Evolutionary conservation across 2,797 vertebrate species (phyloP), one percentile per base, ranked within the genome.

Genomic region (Clarias laeviceps): DNA sequence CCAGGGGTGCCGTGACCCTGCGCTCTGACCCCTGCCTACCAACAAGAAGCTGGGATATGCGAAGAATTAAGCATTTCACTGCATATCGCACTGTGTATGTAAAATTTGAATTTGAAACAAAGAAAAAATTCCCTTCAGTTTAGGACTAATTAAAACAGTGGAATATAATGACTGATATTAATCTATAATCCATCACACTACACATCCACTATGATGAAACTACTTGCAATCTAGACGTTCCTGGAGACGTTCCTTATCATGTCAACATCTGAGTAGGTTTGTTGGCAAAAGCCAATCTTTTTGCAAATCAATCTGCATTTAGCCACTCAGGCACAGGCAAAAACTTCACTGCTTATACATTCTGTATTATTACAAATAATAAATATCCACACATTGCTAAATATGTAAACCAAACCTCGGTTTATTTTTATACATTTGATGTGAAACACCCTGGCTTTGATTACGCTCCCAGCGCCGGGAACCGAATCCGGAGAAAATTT

Each of bases 401-500:
- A 11, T 14, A 17, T 45, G 37, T 14, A 72, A 72, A n/a, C 6
- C 40, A 17, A 14, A 27, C 40, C 17, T 15, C n/a, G 3, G 45
- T 27, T 74, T 76, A 56, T 76, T 56, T 74, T 27, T 74, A 76
- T 18, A 20, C 27, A 3, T 76, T 56, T 32, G 50, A 32, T 76
- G 17, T 56, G 0, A 56, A 74, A 54, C 20, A 32, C 29, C 50
- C 9, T 15, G 34, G 27, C 29, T 72, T 72, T 40, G 69, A 45
- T 40, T 54, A 45, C 45, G 18, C 45, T 56, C 24, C n/a, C 7
- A 74, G 40, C 15, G n/a, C 27, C 54, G 20, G 27, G 20, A 50
- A 76, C 73, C 73, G 56, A 57, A 76, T 20, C 17, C 50, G 9
- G 45, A 74, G 72, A 54, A 74, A 54, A 74, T 78, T 4, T 76